Base-by-base conservation (phyloP, 2,113 vertebrate genomes). In the Grammomys surdaster region DNA sequence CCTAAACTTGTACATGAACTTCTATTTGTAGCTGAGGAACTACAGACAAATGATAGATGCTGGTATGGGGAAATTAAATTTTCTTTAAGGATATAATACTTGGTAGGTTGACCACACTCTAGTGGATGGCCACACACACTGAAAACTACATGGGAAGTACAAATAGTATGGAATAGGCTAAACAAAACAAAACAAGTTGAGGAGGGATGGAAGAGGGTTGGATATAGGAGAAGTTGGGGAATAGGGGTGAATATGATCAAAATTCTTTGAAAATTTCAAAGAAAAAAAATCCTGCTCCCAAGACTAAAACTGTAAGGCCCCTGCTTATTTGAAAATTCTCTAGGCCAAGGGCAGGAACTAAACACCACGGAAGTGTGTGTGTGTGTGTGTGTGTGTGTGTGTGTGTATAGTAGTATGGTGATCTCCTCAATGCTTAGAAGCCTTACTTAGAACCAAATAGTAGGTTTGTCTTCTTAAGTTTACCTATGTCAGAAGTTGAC, bases 121-220 rank as follows among this genome's bases (percentile, higher is more conserved):
- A 0, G 16, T 8, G 3, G 56, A 26, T 4, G 33, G n/a, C 3
- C n/a, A 63, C 11, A 43, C 6, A 60, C 6, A 14, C 22, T 40
- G 36, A 60, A 81, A 40, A 82, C 36, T 60, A 58, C 5, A 81
- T 22, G 20, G 36, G 20, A 11, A 56, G 19, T 9, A 24, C 33
- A n/a, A 24, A 58, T 14, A 40, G 36, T 58, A 26, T 10, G 26
- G 40, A 58, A 16, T 60, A n/a, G 20, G 36, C 40, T 82, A 58
- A 82, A 75, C 20, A n/a, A 58, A 82, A 75, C 20, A n/a, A 58
- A 82, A 26, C 20, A n/a, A 60, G n/a, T 43, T 40, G 80, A 11
- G n/a, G 28, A 84, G 22, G n/a, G 56, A 60, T 58, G 1, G 0
- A 84, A 84, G 22, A 11, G 12, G 12, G 20, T 82, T 82, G 20